phyloP scores from a whole-genome alignment of 2,113 vertebrate genomes.

The Irena cyanogastra region DNA sequence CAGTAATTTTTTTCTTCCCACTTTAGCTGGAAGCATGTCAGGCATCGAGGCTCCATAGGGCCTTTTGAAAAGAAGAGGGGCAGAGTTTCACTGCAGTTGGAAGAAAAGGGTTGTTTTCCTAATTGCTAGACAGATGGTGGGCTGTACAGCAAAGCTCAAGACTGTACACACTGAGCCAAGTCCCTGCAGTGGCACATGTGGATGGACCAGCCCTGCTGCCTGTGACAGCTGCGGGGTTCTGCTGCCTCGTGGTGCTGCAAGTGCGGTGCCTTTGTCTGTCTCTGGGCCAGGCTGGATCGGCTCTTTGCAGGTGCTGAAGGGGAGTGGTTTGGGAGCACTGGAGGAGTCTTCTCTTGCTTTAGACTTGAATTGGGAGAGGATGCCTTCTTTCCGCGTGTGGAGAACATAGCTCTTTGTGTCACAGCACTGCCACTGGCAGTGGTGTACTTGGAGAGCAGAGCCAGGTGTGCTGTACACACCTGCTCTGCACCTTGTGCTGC shows the following conservation, averaged over 20 bases:
- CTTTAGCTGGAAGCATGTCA: not conserved
- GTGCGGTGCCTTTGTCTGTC: not conserved
- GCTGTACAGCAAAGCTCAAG: not conserved
- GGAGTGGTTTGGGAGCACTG: accelerated
- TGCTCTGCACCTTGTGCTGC: not conserved
- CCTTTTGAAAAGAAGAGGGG: not conserved
- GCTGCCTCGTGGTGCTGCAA: not conserved
- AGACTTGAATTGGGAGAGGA: not conserved
- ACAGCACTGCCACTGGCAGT: accelerated
- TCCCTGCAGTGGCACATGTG: not conserved
- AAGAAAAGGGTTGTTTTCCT: not conserved
- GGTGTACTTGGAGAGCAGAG: not conserved
- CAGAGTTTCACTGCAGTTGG: not conserved
- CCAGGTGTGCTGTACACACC: accelerated
- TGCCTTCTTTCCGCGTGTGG: accelerated
- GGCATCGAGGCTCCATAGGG: not conserved
- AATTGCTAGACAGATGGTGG: not conserved
- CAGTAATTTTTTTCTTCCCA: not conserved
- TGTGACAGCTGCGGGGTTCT: not conserved
- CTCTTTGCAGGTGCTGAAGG: not conserved
- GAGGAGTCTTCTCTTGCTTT: not conserved
- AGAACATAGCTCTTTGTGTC: accelerated
- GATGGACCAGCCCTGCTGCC: not conserved
- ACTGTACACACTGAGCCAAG: not conserved
- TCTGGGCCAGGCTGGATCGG: not conserved